Conservation (phyloP, 2,797 vertebrate genomes). For the Jordanella pulchra region DNA sequence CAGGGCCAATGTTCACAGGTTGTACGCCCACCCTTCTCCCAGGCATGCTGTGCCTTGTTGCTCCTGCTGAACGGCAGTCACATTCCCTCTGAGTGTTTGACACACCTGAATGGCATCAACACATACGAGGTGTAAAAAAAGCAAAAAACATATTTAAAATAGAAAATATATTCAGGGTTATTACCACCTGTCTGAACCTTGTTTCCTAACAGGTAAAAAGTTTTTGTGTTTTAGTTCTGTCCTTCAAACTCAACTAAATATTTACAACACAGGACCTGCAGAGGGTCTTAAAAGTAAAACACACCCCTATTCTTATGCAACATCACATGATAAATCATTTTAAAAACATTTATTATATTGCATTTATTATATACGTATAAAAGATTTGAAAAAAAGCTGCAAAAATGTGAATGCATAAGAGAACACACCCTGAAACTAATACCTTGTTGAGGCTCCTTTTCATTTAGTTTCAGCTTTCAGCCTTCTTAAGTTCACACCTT, state of each 20-base stretch:
- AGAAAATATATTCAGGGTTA: constrained; percentile 9
- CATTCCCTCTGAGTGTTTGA: constrained; percentile 17
- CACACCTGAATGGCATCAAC: constrained; percentile 62
- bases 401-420: not conserved
- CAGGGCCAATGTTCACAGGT: constrained; percentile 11
- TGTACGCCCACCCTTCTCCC: constrained; percentile 30
- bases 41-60: constrained; percentile 31
- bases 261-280: not conserved
- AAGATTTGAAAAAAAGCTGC: not conserved
- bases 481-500: not conserved
- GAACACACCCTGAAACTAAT: not conserved
- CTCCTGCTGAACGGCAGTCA: constrained; percentile 15
- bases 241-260: not conserved
- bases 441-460: not conserved
- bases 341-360: no score
- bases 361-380: not conserved
- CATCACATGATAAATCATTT: not conserved
- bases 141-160: not conserved
- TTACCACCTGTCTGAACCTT: constrained; percentile 21
- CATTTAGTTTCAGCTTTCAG: not conserved
- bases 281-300: not conserved
- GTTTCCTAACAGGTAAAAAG: constrained; percentile 35
- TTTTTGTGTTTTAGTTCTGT: not conserved
- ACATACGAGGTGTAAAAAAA: not conserved
- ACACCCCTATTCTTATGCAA: not conserved